phyloP scores from a whole-genome alignment of 2,797 vertebrate species.

The Artibeus jamaicensis region DNA sequence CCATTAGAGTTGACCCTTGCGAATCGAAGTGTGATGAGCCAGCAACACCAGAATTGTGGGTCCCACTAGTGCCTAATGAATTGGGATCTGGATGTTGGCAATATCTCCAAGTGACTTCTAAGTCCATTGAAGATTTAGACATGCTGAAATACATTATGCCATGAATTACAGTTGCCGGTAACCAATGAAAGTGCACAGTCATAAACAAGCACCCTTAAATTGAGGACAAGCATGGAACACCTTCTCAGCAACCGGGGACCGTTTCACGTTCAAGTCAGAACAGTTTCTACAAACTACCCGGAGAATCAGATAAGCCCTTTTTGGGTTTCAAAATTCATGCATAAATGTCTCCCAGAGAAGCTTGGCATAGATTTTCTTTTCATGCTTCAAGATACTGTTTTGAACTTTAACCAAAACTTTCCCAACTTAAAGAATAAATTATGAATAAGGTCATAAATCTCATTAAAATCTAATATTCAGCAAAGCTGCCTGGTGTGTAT shows the following conservation, averaged over 20 bases:
- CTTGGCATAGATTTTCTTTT: constrained; percentile 32
- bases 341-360: background rate
- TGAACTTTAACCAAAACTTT: constrained; percentile 63
- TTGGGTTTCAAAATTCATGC: background rate
- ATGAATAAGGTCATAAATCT: constrained; percentile 75
- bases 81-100: background rate
- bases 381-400: constrained; percentile 37
- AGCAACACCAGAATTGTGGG: background rate
- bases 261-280: background rate
- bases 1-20: background rate
- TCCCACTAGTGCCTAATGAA: background rate
- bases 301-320: background rate
- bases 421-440: constrained; percentile 68
- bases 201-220: background rate
- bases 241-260: background rate
- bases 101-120: background rate
- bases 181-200: background rate
- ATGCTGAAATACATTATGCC: background rate
- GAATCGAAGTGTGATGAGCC: accelerated
- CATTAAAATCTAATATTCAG: constrained; percentile 77
- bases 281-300: background rate
- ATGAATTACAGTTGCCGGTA: background rate
- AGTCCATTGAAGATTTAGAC: background rate
- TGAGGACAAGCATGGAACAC: background rate
- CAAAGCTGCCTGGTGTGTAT: constrained; percentile 68